Evolutionary conservation across 2,113 vertebrate genomes (phyloP).

Genomic region (Eubucco bourcierii): DNA sequence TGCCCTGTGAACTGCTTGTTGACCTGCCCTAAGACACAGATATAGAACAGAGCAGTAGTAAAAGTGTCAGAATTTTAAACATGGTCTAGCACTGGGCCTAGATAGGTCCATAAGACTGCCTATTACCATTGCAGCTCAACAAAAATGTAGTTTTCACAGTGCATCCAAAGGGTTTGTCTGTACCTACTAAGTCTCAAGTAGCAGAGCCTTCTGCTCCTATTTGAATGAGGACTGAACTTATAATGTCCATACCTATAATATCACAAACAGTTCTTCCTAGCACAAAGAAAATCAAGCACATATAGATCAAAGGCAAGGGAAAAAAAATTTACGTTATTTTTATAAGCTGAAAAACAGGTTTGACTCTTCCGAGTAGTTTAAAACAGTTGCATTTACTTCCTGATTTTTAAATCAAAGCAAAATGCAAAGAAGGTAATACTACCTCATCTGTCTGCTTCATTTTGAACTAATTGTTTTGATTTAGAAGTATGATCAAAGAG

Average conservation of each 20-base stretch:
- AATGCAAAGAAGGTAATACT: constrained; percentile 32
- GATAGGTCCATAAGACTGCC: neutral
- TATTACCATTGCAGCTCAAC: neutral
- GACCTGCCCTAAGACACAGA: neutral
- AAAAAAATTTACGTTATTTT: neutral
- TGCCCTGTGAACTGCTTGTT: neutral
- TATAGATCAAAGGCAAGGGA: neutral
- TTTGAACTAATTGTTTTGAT: constrained; percentile 51
- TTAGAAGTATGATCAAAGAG: constrained; percentile 52
- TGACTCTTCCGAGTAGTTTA: constrained; percentile 2
- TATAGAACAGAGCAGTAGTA: neutral
- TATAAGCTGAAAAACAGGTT: neutral
- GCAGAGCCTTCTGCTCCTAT: neutral
- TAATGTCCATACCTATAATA: neutral
- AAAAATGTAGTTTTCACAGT: neutral
- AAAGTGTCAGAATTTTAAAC: neutral
- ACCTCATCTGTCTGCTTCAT: constrained; percentile 2
- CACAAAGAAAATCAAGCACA: neutral
- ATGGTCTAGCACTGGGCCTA: neutral
- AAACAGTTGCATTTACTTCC: constrained; percentile 7
- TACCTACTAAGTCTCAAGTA: neutral
- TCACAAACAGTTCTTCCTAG: neutral
- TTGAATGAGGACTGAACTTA: neutral
- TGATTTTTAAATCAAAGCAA: constrained; percentile 46
- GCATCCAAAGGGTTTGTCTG: neutral